Conservation (phyloP, 2,113 vertebrate species). For the Cryptoleucopteryx plumbea region DNA sequence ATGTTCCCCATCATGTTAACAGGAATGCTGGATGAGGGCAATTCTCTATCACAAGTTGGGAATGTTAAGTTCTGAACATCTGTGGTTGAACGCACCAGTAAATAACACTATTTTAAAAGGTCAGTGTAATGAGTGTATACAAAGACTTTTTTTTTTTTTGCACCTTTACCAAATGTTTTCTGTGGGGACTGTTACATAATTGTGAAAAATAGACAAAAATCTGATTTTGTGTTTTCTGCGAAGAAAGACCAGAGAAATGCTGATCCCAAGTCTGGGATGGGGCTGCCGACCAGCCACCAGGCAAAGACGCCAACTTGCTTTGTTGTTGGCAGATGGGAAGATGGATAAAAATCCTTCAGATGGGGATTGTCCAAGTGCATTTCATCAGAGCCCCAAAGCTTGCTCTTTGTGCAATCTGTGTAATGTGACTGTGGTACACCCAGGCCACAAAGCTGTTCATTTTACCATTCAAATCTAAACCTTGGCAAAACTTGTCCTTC, state of each 20-base stretch:
- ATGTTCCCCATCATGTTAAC: not conserved
- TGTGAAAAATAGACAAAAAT: not conserved
- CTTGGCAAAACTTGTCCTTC: not conserved
- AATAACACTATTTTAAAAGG: not conserved
- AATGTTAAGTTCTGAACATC: slow-evolving; percentile 35
- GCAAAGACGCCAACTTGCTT: not conserved
- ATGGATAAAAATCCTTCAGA: not conserved
- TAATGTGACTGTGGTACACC: not conserved
- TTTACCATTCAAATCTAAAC: not conserved
- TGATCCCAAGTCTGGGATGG: not conserved
- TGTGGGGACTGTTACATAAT: not conserved
- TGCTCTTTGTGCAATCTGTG: not conserved
- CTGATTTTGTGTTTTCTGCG: not conserved
- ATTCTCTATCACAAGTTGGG: not conserved
- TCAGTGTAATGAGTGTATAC: not conserved
- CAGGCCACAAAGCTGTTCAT: not conserved
- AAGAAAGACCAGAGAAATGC: not conserved
- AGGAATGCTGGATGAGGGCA: not conserved
- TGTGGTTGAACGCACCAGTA: not conserved
- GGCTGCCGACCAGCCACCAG: not conserved
- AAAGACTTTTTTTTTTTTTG: not conserved
- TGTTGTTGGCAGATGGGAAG: not conserved
- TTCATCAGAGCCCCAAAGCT: not conserved
- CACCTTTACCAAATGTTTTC: not conserved
- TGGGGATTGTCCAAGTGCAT: not conserved